Evolutionary conservation across 1,140 invertebrate genomes (phyloP), one percentile per base, ranked within the genome.

Genomic region (Drosophila lowei): DNA sequence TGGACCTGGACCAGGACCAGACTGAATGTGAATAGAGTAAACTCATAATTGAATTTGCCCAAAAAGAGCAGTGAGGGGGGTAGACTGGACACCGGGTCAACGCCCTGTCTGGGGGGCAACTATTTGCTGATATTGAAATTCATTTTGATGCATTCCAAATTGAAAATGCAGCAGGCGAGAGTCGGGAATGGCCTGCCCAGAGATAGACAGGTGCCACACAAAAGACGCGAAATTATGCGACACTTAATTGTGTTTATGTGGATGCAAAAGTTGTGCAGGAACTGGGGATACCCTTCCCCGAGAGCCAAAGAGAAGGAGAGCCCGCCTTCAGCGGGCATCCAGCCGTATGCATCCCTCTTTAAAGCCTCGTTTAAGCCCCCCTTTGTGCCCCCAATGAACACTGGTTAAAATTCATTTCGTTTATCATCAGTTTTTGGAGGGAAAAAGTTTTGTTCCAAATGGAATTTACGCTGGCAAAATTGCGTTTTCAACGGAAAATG

Each of bases 401-500:
- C 71, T 88, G 78, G 76, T 88, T 88, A 88, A 83, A 88, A 88
- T 88, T 78, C 78, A 88, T 88, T 88, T 88, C 78, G 71, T 70
- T 88, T 83, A 88, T 81, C 83, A 88, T 68, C 65, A 68, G 73
- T 58, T 86, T 67, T 13, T 5, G 56, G 56, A 42, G 49, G 47
- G 38, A 23, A 56, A 57, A 68, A 68, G 44, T 73, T 73, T 38
- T 55, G 53, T 64, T 73, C 49, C 60, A 86, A 86, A 88, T 81
- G 83, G 66, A 88, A 88, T 88, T 88, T 80, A 61, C 75, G 67
- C 67, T 86, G 65, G 3, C 59, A 72, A 88, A 79, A 88, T 79
- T 85, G 83, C 75, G 75, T 88, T 88, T 86, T 63, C 78, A 86
- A 72, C 83, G 75, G 34, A 68, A 88, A 88, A 88, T 88, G 83